These are phyloP conservation scores for Falco novaeseelandiae DNA, from an alignment of 2,797 vertebrate species.

Conservation along the genomic window DNA sequence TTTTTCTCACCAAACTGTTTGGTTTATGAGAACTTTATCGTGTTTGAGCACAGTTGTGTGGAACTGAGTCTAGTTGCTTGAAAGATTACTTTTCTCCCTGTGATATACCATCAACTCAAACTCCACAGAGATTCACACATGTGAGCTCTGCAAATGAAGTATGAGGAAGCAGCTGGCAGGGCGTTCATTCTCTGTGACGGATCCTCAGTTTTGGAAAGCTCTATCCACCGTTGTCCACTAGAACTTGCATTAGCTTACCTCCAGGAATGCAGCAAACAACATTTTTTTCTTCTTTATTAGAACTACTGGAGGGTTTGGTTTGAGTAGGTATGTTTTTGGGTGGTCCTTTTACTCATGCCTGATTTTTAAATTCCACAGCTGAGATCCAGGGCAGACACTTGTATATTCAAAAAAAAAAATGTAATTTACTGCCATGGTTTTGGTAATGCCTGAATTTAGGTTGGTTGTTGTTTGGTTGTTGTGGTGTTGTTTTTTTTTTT, in stretches of 20 bases:
- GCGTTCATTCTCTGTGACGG: not conserved
- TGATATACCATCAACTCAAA: not conserved
- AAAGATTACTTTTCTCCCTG: not conserved
- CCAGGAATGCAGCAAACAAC: not conserved
- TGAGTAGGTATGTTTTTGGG: not conserved
- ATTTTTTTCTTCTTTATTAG: not conserved
- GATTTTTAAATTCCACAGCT: not conserved
- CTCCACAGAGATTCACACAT: not conserved
- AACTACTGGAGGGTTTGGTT: not conserved
- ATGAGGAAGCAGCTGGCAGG: not conserved
- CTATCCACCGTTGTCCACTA: not conserved
- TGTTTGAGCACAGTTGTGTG: not conserved
- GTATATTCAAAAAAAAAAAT: not conserved
- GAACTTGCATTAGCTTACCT: not conserved
- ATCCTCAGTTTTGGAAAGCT: not conserved
- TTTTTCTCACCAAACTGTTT: not conserved
- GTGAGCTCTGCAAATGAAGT: constrained; percentile 10
- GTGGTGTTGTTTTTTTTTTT: too few species aligned
- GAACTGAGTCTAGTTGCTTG: not conserved
- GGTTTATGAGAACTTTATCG: not conserved
- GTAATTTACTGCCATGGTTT: not conserved
- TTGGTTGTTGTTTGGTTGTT: too few species aligned
- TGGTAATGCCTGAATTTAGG: not conserved
- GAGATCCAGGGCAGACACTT: not conserved
- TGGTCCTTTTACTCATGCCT: not conserved